Evolutionary conservation across 2,797 vertebrate genomes (phyloP), one percentile per base, ranked within the genome.

Genomic region (Anniella stebbinsi): DNA sequence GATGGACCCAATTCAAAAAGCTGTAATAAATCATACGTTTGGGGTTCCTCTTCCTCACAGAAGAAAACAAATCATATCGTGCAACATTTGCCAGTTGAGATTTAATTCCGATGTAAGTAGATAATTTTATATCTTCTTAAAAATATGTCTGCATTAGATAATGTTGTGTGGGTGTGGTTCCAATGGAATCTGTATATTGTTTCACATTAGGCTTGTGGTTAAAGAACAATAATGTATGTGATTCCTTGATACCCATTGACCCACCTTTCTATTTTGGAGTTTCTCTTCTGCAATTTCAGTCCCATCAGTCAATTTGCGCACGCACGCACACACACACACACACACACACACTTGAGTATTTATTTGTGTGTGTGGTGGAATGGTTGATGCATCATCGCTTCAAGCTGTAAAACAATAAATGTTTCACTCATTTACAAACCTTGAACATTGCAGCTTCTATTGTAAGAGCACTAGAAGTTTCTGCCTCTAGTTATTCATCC

Each of bases 1-100:
- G 99, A 99, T 99, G 98, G 98, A 99, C 97, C 98, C 98, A 88
- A 98, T 99, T 97, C 99, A 99, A 97, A 99, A 99, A 97, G 98
- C 98, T 91, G 98, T 99, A 97, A 98, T 99, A 97, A 99, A 98
- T 98, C 99, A 99, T 97, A 99, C 98, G 80, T 98, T 99, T 88
- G 98, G 98, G 95, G 98, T 98, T 96, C 97, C 98, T 94, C 97
- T 98, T 97, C 97, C 97, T 84, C 96, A 97, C 93, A 98, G 98
- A 97, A 98, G 98, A 98, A 99, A 98, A 97, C 98, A 98, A 94
- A 98, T 98, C 94, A 97, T 98, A 97, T 98, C 98, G 94, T 99
- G 99, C 97, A 98, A 98, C 95, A 98, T 99, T 94, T 99, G 99
- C 97, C 98, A 99, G 96, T 98, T 99, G 97, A 98, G 98, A 97